Evolutionary conservation across 2,113 vertebrate species (phyloP).

Genomic region (Theropithecus gelada): DNA sequence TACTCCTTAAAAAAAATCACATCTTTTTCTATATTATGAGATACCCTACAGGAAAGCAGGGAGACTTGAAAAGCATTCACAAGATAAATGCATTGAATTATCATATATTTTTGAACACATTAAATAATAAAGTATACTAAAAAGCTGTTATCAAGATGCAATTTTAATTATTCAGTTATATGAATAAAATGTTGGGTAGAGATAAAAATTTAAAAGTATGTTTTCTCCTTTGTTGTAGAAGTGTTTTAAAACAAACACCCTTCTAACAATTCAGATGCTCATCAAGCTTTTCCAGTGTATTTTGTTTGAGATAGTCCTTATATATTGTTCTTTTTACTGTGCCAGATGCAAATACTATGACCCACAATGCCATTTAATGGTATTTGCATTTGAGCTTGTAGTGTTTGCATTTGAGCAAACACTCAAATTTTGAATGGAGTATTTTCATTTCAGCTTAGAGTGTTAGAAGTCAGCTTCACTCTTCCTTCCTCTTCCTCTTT

Average conservation of each 20-base stretch:
- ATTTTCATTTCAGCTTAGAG: neutral
- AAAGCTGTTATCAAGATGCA: neutral
- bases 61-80: neutral
- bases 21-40: neutral
- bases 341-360: neutral
- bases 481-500: neutral
- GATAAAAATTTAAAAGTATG: slow-evolving; percentile 24
- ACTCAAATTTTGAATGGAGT: too few relatives aligned
- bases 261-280: slow-evolving; percentile 63
- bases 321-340: neutral
- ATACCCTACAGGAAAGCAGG: neutral
- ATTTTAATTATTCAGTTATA: slow-evolving; percentile 18
- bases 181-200: slow-evolving; percentile 43
- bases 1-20: neutral
- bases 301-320: neutral
- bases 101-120: neutral
- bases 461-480: neutral
- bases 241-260: slow-evolving; percentile 58
- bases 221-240: slow-evolving; percentile 61
- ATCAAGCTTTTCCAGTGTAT: slow-evolving; percentile 43
- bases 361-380: neutral
- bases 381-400: neutral
- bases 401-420: neutral
- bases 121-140: neutral
- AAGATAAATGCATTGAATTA: neutral